Evolutionary conservation across 1,140 invertebrate species (phyloP).

Genomic region (Ladona fulva): DNA sequence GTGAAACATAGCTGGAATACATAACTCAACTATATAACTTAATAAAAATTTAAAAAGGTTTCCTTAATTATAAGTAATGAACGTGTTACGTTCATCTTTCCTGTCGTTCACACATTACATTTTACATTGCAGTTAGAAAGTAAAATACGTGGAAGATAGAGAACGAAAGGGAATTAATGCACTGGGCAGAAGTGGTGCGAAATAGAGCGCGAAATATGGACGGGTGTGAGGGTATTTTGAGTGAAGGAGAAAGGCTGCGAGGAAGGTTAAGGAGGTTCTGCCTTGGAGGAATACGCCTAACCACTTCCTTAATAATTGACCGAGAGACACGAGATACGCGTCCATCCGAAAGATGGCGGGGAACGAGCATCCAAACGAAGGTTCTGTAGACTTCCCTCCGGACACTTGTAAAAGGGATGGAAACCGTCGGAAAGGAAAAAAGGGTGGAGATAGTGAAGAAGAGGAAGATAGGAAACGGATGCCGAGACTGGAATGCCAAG

Average conservation of each 20-base stretch:
- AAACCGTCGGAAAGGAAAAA: slow-evolving; percentile 1
- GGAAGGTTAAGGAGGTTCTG: not conserved
- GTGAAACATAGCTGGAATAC: too few relatives aligned
- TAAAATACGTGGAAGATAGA: too few relatives aligned
- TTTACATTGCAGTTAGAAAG: too few relatives aligned
- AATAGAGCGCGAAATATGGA: too few relatives aligned
- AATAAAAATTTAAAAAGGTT: too few relatives aligned
- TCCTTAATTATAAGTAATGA: too few relatives aligned
- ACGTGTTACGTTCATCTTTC: too few relatives aligned
- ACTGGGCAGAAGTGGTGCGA: too few relatives aligned
- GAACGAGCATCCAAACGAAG: not conserved
- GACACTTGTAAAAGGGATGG: not conserved
- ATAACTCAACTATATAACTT: too few relatives aligned
- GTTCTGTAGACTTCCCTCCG: not conserved
- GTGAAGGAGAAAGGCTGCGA: not conserved
- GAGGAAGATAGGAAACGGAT: slow-evolving; percentile 18
- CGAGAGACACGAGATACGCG: not conserved
- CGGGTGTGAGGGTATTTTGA: too few relatives aligned
- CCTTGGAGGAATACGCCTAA: not conserved
- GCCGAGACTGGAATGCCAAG: slow-evolving; percentile 10
- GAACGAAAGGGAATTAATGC: too few relatives aligned
- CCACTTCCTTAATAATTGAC: not conserved
- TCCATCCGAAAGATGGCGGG: not conserved
- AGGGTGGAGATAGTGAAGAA: slow-evolving; percentile 24
- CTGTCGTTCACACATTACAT: too few relatives aligned